Percentiles rank a stretch among this genome's conserved stretches.
These are phyloP conservation scores for Leptopilina myrica DNA, from an alignment of 2,888 invertebrate species.

Conservation along the genomic window DNA sequence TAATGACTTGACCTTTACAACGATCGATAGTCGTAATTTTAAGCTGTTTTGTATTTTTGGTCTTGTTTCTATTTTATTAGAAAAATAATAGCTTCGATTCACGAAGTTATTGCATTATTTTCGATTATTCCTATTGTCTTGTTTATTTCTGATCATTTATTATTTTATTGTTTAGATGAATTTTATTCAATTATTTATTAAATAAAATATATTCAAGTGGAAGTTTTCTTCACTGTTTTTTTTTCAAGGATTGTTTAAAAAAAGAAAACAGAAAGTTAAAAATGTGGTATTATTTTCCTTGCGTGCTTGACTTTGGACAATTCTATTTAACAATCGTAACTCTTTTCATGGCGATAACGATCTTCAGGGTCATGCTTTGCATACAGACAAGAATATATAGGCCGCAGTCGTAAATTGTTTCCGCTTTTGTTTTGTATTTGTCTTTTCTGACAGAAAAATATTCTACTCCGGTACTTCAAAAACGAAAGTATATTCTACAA, in stretches of 20 bases:
- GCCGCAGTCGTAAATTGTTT: conserved; percentile 13
- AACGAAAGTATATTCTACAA: no score
- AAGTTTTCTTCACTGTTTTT: not conserved
- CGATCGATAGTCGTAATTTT: conserved; percentile 41
- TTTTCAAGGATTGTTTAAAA: not conserved
- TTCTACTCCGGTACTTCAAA: not conserved
- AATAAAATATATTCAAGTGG: not conserved
- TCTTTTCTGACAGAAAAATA: not conserved
- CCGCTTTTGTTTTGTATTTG: not conserved
- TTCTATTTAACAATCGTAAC: conserved; percentile 29
- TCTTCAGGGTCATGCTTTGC: conserved; percentile 32
- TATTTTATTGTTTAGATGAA: not conserved
- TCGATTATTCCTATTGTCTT: no score
- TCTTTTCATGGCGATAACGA: conserved; percentile 36
- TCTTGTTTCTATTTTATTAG: no score
- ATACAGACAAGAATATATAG: conserved; percentile 10
- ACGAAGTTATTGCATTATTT: no score
- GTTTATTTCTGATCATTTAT: no score
- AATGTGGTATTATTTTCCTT: not conserved
- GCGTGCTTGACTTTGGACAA: conserved; percentile 28
- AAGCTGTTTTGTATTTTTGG: no score
- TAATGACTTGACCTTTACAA: conserved; percentile 48
- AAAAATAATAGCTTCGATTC: no score
- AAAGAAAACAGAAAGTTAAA: not conserved
- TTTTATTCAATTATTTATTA: not conserved